Evolutionary conservation across 2,888 invertebrate species (phyloP).

Genomic region (Dryadula phaetusa): DNA sequence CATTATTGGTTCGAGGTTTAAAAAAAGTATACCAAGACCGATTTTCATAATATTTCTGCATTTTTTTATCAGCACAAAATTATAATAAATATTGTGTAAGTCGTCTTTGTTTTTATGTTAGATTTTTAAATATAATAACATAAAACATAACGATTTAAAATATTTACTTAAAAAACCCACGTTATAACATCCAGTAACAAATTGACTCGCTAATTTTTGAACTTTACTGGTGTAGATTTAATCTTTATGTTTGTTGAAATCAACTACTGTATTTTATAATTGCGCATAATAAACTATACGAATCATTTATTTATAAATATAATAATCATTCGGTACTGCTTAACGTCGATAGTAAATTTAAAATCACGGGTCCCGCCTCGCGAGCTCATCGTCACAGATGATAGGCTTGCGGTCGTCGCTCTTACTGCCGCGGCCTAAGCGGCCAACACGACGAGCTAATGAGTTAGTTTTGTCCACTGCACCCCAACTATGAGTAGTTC

Average conservation of each 20-base stretch:
- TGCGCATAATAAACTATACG: neutral
- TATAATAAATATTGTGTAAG: neutral
- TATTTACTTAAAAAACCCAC: neutral
- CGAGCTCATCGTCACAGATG: conserved; percentile 75
- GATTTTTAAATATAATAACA: neutral
- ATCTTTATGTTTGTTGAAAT: neutral
- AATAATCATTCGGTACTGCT: neutral
- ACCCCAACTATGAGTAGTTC: conserved; percentile 74
- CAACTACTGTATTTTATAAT: neutral
- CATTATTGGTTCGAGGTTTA: conserved; percentile 1
- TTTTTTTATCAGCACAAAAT: conserved; percentile 1
- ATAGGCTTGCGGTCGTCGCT: conserved; percentile 77
- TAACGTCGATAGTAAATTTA: conserved; percentile 45
- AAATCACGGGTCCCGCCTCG: conserved; percentile 73
- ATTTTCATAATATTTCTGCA: neutral
- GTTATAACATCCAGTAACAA: neutral
- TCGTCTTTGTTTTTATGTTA: neutral
- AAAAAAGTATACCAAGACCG: neutral
- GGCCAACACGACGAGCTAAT: conserved; percentile 69
- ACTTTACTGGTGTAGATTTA: neutral
- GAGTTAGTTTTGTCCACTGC: conserved; percentile 77
- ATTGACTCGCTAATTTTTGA: neutral
- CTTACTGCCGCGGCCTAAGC: conserved; percentile 69
- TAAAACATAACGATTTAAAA: neutral
- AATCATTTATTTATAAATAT: neutral